Conservation (phyloP, 2,797 vertebrate genomes). For the Merluccius polli region DNA sequence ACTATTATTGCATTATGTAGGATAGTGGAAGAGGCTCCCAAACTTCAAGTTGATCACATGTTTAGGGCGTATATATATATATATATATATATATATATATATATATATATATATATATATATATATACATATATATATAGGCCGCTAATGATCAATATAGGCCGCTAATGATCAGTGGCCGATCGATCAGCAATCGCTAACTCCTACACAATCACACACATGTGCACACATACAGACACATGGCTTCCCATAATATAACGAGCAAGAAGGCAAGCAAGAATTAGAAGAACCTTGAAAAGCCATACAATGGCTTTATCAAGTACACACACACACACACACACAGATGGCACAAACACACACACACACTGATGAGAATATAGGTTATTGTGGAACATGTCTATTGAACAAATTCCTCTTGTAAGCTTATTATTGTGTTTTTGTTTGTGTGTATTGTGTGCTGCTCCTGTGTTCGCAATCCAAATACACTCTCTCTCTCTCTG, state of each 20-base stretch:
- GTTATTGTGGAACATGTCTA: constrained; percentile 30
- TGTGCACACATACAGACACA: neutral
- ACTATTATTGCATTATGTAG: no score
- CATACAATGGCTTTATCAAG: neutral
- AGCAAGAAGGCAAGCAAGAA: neutral
- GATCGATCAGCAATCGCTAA: no score
- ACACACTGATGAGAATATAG: constrained; percentile 28
- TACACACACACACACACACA: neutral
- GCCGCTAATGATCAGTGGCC: no score
- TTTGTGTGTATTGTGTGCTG: neutral
- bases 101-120: no score
- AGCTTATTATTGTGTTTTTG: constrained; percentile 36
- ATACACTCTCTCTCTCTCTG: neutral
- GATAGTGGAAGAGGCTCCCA: no score
- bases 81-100: no score
- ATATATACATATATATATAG: no score
- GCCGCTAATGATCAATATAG: no score
- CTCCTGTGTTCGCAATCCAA: neutral
- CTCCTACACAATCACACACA: neutral
- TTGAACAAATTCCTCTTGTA: constrained; percentile 32
- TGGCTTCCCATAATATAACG: neutral
- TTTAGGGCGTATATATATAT: no score
- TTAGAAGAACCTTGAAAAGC: neutral
- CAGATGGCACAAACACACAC: constrained; percentile 23
- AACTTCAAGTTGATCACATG: no score